A percentile compares a stretch with the other conserved stretches of the same genome.
Conservation (phyloP, 2,888 invertebrate species). For the Acanthosepion pharaonis region DNA sequence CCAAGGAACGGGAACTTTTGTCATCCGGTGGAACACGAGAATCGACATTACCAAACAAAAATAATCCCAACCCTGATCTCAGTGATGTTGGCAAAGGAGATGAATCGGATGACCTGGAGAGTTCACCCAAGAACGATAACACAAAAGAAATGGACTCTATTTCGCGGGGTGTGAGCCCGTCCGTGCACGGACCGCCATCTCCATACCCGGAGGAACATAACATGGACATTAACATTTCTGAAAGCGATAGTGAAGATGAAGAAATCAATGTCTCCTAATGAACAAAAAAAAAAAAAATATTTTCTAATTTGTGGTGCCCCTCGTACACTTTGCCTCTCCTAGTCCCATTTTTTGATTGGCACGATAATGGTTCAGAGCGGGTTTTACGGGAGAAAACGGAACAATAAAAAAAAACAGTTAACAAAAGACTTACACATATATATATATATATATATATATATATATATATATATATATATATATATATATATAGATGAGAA, state of each 20-base stretch:
- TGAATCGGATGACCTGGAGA: conserved; percentile 47
- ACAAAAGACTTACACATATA: neutral
- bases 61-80: conserved; percentile 95
- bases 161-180: conserved; percentile 52
- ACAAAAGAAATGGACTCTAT: conserved; percentile 44
- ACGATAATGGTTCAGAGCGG: neutral
- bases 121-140: neutral
- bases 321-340: neutral
- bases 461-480: conserved; percentile 39
- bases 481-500: neutral
- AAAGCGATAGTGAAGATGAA: conserved; percentile 61
- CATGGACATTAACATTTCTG: conserved; percentile 58
- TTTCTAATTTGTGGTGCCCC: neutral
- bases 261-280: conserved; percentile 67
- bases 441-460: conserved; percentile 14
- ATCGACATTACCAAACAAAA: conserved; percentile 95
- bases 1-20: conserved; percentile 93
- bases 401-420: neutral
- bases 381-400: neutral
- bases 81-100: conserved; percentile 79
- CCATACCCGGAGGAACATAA: conserved; percentile 52
- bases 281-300: neutral
- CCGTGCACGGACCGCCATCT: conserved; percentile 50
- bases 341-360: neutral
- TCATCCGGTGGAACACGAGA: conserved; percentile 95